phyloP scores from a whole-genome alignment of 2,888 invertebrate species.

The Pollenia griseotomentosa region DNA sequence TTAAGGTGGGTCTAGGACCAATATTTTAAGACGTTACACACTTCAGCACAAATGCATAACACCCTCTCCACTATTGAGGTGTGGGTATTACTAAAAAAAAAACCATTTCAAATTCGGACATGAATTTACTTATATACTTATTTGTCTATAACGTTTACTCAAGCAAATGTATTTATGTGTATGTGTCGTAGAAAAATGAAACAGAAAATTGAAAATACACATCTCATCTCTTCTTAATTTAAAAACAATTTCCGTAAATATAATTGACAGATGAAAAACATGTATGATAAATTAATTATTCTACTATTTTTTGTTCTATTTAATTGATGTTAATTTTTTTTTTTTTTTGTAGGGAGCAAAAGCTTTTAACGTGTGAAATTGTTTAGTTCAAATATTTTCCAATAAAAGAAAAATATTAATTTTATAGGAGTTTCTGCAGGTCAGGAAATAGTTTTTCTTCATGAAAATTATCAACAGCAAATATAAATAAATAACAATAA shows the following conservation, averaged over 20 bases:
- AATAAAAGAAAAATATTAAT: background rate
- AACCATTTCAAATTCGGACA: no score
- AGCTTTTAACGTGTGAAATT: background rate
- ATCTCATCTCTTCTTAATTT: constrained; percentile 64
- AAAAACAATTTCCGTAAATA: constrained; percentile 72
- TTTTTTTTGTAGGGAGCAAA: constrained; percentile 4
- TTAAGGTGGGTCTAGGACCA: no score
- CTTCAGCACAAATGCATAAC: no score
- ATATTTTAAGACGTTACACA: no score
- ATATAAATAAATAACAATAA: background rate
- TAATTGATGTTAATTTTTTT: background rate
- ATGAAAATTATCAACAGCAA: background rate
- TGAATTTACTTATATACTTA: no score
- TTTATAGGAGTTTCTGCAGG: constrained; percentile 9
- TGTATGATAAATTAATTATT: background rate
- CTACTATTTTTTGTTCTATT: background rate
- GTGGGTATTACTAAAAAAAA: no score
- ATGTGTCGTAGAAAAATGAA: background rate
- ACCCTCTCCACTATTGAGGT: no score
- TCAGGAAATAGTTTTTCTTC: constrained; percentile 57
- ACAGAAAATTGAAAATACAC: background rate
- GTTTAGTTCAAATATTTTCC: constrained; percentile 1
- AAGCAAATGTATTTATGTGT: background rate
- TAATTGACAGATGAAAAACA: constrained; percentile 64
- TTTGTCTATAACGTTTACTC: no score